phyloP scores from a whole-genome alignment of 2,888 invertebrate species.

The Creontiades dilutus region DNA sequence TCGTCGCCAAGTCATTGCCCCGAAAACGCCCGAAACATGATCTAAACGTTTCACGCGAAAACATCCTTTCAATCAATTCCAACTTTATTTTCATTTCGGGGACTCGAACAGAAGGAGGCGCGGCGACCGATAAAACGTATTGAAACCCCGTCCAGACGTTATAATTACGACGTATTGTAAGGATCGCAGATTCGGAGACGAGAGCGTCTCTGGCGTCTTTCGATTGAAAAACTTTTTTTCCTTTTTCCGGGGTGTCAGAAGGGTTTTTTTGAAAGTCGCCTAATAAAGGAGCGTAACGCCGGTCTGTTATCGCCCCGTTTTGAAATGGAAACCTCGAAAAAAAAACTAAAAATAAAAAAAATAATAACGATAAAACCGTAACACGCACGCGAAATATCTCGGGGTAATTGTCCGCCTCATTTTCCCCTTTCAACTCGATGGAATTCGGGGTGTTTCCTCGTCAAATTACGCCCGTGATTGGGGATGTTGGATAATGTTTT shows the following conservation, averaged over 20 bases:
- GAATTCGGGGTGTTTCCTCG: neutral
- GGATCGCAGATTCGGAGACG: neutral
- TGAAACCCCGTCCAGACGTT: neutral
- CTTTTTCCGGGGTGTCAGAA: neutral
- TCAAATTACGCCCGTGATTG: neutral
- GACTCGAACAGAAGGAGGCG: neutral
- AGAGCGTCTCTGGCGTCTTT: neutral
- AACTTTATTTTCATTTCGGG: neutral
- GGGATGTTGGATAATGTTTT: neutral
- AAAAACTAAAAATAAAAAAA: too few relatives aligned
- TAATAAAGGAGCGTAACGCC: neutral
- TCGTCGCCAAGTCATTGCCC: too few relatives aligned
- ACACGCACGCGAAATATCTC: neutral
- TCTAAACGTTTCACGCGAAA: neutral
- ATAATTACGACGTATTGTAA: neutral
- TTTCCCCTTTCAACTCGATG: neutral
- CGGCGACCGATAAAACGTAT: neutral
- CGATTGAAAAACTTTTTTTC: neutral
- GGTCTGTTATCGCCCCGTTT: conserved; percentile 9
- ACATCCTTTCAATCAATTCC: neutral
- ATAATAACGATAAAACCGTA: neutral
- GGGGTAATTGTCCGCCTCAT: neutral
- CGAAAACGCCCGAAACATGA: too few relatives aligned
- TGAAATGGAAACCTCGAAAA: too few relatives aligned
- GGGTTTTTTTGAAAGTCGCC: neutral